Conservation (phyloP, 2,888 invertebrate genomes). For the Macaria notata region DNA sequence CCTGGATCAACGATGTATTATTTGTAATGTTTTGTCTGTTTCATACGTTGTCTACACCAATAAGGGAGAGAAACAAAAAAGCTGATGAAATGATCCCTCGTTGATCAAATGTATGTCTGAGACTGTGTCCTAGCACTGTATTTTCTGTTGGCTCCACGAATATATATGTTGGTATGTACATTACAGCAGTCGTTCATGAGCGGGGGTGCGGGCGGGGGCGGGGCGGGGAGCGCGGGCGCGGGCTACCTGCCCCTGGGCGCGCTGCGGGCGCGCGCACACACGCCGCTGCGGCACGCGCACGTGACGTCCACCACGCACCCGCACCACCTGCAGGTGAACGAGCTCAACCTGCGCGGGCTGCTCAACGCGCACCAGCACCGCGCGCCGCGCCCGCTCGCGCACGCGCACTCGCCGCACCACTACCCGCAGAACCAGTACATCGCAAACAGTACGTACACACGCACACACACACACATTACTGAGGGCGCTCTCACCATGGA, state of each 20-base stretch:
- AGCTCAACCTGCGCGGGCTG: constrained; percentile 75
- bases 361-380: constrained; percentile 49
- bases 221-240: constrained; percentile 36
- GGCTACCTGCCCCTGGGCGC: constrained; percentile 45
- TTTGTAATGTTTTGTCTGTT: too few species aligned
- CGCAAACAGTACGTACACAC: constrained; percentile 3
- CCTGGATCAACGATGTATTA: too few species aligned
- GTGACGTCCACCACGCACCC: constrained; percentile 86
- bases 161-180: too few species aligned
- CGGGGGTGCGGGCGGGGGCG: constrained; percentile 27
- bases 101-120: too few species aligned
- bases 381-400: constrained; percentile 40
- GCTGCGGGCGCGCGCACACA: constrained; percentile 50
- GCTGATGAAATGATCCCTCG: too few species aligned
- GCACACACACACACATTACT: neutral
- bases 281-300: constrained; percentile 81
- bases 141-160: too few species aligned
- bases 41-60: too few species aligned
- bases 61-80: too few species aligned
- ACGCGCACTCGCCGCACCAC: constrained; percentile 48
- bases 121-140: too few species aligned
- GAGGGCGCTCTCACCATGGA: too few species aligned
- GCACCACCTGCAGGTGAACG: constrained; percentile 81
- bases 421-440: constrained; percentile 68
- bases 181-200: constrained; percentile 17